These are phyloP conservation scores for Caenorhabditis drosophilae DNA, from an alignment of 2,888 invertebrate genomes.

Conservation along the genomic window DNA sequence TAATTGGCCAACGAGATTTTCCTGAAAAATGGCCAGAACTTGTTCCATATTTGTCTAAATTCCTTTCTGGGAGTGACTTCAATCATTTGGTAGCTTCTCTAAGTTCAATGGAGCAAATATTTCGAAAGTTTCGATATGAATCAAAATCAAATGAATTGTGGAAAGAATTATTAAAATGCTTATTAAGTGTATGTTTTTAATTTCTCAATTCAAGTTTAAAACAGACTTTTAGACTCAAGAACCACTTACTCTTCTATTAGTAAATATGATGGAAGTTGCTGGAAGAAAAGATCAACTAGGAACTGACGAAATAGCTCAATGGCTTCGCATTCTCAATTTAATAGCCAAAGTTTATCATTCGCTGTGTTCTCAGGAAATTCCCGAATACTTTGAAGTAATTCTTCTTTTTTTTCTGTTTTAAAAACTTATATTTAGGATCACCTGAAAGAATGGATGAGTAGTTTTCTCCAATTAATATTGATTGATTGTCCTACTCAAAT, in stretches of 20 bases:
- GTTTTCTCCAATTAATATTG: constrained; percentile 83
- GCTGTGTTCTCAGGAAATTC: constrained; percentile 93
- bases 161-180: constrained; percentile 84
- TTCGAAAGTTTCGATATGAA: constrained; percentile 86
- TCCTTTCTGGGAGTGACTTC: constrained; percentile 77
- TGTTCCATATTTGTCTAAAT: constrained; percentile 88
- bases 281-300: constrained; percentile 26
- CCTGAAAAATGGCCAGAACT: constrained; percentile 94
- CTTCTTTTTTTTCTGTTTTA: constrained; percentile 2
- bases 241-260: constrained; percentile 88
- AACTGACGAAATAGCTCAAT: constrained; percentile 24
- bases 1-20: constrained; percentile 81
- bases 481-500: constrained; percentile 40
- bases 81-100: constrained; percentile 91
- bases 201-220: constrained; percentile 7
- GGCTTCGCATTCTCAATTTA: constrained; percentile 45
- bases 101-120: constrained; percentile 92
- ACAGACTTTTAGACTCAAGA: constrained; percentile 77
- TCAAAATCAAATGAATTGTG: constrained; percentile 92
- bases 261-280: constrained; percentile 74
- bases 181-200: constrained; percentile 32
- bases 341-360: constrained; percentile 81
- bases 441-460: constrained; percentile 91
- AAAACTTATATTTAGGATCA: constrained; percentile 78
- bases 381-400: constrained; percentile 91